Evolutionary conservation across 2,113 vertebrate species (phyloP).

Genomic region (Lipotes vexillifer): DNA sequence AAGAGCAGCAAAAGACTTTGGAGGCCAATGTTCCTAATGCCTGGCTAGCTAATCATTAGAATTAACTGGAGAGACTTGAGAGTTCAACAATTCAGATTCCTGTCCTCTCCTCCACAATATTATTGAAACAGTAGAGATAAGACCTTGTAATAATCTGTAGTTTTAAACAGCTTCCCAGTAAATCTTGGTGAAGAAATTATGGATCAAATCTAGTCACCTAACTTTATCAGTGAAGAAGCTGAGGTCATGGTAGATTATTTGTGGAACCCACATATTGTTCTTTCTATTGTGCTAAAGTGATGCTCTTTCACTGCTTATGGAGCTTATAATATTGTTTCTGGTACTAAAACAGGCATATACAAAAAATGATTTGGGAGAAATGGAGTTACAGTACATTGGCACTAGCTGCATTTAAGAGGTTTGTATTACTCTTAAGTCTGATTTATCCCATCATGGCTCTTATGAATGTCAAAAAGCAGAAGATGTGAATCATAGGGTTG

Average conservation of each 20-base stretch:
- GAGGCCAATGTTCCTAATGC: background rate
- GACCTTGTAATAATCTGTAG: background rate
- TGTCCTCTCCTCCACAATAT: background rate
- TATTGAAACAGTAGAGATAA: background rate
- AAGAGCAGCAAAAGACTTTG: background rate
- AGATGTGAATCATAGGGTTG: background rate
- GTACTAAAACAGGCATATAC: background rate
- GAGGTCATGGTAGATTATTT: background rate
- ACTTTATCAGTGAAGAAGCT: background rate
- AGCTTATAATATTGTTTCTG: background rate
- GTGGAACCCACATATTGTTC: background rate
- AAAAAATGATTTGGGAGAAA: background rate
- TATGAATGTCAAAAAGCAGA: background rate
- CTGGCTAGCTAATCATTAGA: background rate
- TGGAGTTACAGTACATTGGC: background rate
- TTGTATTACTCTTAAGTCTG: background rate
- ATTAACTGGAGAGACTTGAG: background rate
- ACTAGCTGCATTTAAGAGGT: background rate
- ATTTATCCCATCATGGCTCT: background rate
- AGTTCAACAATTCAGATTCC: background rate
- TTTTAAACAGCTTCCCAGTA: background rate
- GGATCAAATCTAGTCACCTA: background rate
- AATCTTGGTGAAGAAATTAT: background rate
- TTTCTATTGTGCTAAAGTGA: background rate
- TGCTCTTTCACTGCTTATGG: background rate